phyloP scores from a whole-genome alignment of 2,113 vertebrate genomes.

The Corynorhinus townsendii region DNA sequence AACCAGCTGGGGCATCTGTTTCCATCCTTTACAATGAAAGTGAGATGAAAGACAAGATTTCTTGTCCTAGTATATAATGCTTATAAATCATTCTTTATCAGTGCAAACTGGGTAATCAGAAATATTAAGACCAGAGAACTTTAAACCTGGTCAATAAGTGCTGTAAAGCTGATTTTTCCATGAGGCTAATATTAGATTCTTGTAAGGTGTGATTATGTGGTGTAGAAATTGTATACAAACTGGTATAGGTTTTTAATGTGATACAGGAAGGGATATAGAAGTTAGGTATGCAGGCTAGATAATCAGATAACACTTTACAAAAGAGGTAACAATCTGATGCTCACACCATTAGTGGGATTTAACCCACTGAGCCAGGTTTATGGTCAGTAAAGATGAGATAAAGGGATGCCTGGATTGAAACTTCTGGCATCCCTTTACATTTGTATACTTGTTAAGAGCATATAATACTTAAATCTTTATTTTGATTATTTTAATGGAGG shows the following conservation, averaged over 20 bases:
- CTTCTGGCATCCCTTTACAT: background rate
- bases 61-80: background rate
- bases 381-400: background rate
- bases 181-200: background rate
- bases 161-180: background rate
- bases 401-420: background rate
- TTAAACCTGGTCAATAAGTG: background rate
- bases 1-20: background rate
- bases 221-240: background rate
- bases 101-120: background rate
- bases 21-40: constrained; percentile 20
- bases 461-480: background rate
- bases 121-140: background rate
- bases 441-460: background rate
- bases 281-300: background rate
- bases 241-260: background rate
- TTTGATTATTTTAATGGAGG: constrained; percentile 20
- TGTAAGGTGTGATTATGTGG: background rate
- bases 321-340: background rate
- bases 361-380: background rate
- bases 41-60: background rate
- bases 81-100: background rate
- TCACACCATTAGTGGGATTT: background rate
- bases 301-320: background rate
- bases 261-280: background rate